Conservation (phyloP, 1,140 invertebrate species). For the Phymorhynchus buccinoides region DNA sequence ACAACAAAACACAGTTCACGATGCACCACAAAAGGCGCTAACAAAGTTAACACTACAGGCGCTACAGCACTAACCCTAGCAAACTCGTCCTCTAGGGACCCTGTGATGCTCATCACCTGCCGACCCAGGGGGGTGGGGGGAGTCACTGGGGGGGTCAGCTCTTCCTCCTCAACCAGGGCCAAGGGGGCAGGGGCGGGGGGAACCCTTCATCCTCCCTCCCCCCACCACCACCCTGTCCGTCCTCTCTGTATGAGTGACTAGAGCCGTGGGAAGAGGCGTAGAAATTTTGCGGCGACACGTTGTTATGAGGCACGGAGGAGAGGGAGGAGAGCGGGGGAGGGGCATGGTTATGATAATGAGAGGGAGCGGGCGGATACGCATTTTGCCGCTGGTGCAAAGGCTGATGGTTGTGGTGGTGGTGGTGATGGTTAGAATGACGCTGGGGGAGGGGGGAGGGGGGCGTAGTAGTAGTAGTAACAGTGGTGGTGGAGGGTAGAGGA, state of each 20-base stretch:
- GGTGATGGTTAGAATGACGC: constrained; percentile 28
- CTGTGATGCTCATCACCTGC: constrained; percentile 16
- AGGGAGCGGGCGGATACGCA: neutral
- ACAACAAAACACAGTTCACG: neutral
- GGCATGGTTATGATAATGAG: constrained; percentile 18
- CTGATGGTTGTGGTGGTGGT: constrained; percentile 33
- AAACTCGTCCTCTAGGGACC: constrained; percentile 53
- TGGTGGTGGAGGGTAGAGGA: neutral
- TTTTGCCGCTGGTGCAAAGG: constrained; percentile 15
- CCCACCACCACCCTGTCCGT: neutral
- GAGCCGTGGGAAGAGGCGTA: neutral
- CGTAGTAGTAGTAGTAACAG: neutral
- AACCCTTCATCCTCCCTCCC: neutral
- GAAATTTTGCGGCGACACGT: neutral
- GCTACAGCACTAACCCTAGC: constrained; percentile 57
- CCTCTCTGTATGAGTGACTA: neutral
- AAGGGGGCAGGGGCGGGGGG: constrained; percentile 27
- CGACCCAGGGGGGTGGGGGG: constrained; percentile 43
- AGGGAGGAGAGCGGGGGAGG: constrained; percentile 17
- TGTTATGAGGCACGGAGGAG: constrained; percentile 4
- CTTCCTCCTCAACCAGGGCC: constrained; percentile 25
- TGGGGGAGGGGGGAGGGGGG: constrained; percentile 14
- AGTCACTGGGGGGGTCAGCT: constrained; percentile 36
- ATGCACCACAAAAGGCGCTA: constrained; percentile 16
- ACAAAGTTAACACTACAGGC: no score